These are phyloP conservation scores for Nicator chloris DNA, from an alignment of 2,113 vertebrate genomes.

Conservation along the genomic window DNA sequence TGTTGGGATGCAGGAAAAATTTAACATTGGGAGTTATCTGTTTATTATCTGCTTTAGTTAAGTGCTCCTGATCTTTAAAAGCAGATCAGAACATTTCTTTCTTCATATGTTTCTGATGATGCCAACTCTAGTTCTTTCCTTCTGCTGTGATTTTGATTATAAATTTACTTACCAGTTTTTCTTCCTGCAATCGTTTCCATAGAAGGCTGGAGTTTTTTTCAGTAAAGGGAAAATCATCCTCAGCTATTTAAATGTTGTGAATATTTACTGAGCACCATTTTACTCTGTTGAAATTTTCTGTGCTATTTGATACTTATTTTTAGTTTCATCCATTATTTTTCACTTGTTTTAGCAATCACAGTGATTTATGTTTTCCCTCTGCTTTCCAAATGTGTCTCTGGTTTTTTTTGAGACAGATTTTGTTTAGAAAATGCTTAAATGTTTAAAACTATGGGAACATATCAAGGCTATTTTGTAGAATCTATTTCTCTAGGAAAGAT, in stretches of 20 bases:
- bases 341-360: not conserved
- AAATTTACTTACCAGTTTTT: not conserved
- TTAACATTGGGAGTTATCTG: not conserved
- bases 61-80: not conserved
- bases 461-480: not conserved
- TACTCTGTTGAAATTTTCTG: not conserved
- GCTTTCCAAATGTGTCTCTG: not conserved
- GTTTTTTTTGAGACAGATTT: constrained; percentile 10
- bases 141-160: not conserved
- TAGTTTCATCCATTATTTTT: not conserved
- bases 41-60: not conserved
- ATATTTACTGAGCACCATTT: not conserved
- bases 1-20: not conserved
- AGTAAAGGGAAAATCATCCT: not conserved
- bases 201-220: not conserved
- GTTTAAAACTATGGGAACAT: not conserved
- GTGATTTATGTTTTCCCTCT: constrained; percentile 23
- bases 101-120: not conserved
- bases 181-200: not conserved
- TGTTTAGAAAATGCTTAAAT: not conserved
- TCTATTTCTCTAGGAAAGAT: not conserved
- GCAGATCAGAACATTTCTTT: not conserved
- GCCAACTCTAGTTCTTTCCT: not conserved
- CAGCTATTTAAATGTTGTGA: not conserved
- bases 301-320: not conserved